Base-by-base conservation (phyloP, 2,797 vertebrate species). In the Peromyscus eremicus region DNA sequence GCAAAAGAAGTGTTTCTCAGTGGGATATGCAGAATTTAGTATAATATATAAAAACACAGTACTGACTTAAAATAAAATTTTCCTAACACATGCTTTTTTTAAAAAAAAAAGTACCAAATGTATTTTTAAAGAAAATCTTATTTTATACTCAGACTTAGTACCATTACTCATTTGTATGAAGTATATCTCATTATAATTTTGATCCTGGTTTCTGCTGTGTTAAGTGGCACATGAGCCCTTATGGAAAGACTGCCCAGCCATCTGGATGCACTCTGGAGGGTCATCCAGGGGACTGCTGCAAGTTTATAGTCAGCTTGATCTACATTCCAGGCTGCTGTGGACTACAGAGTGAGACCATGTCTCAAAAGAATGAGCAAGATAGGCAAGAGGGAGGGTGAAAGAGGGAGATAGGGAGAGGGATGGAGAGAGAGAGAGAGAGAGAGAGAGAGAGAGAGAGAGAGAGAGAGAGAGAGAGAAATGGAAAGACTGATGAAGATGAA, bases 81-180 rank as follows among this genome's bases (percentile, higher is more conserved):
- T 97, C 98, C 97, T 95, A 98, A 98, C 98, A 98, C 98, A 98
- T 97, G 98, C 99, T 99, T 98, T 99, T 62, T 70, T 62, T 99
- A 10, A 49, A 49, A 99, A 98, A 99, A 99, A 99, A 98, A 99
- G 99, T 99, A 99, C 99, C 99, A 99, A 98, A 99, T 98, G 98
- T 99, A 98, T 99, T 99, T 99, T 99, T 98, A 99, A 98, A 99
- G 99, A 99, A 98, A 99, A 99, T 99, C 99, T 99, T 99, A 99
- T 99, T 89, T 76, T 89, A 99, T 99, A 99, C 99, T 99, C 99
- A 98, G 99, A 99, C 99, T 99, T 99, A 99, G 99, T 99, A 99
- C 99, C 95, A 99, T 99, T 99, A 98, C 98, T 99, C 98, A 99
- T 99, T 99, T 98, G 99, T 99, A 97, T 92, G 43, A 99, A 99